Percentiles rank a stretch among this genome's conserved stretches.
These are phyloP conservation scores for Vanacampus margaritifer DNA, from an alignment of 2,113 vertebrate species.

Conservation along the genomic window DNA sequence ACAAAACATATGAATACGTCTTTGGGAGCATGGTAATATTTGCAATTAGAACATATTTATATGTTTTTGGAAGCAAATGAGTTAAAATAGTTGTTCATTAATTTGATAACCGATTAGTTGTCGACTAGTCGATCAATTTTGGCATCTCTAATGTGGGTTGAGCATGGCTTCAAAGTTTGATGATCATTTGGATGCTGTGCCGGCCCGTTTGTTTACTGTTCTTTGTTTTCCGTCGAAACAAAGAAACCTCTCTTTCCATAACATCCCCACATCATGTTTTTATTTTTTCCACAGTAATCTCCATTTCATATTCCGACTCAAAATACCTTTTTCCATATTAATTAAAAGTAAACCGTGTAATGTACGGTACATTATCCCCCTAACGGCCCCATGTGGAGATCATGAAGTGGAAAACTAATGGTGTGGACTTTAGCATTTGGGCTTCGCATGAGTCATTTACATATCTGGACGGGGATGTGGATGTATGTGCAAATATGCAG, in stretches of 20 bases:
- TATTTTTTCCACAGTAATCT: conserved; percentile 87
- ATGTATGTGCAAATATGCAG: conserved; percentile 96
- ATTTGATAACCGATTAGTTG: too few relatives aligned
- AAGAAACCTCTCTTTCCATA: conserved; percentile 70
- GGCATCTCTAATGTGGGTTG: too few relatives aligned
- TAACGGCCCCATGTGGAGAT: conserved; percentile 99
- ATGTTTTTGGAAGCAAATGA: too few relatives aligned
- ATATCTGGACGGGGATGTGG: conserved; percentile 87
- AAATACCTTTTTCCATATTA: conserved; percentile 91
- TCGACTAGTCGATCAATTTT: too few relatives aligned
- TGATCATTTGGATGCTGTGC: conserved; percentile 1
- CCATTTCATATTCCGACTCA: conserved; percentile 95
- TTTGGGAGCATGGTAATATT: too few relatives aligned
- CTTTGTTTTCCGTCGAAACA: conserved; percentile 55
- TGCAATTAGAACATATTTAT: too few relatives aligned
- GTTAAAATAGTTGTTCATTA: too few relatives aligned
- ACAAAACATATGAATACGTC: too few relatives aligned
- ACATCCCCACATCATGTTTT: conserved; percentile 67
- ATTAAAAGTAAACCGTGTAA: conserved; percentile 99
- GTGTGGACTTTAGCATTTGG: conserved; percentile 98
- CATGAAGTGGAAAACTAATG: conserved; percentile 99
- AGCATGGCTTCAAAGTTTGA: background rate
- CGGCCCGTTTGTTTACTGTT: conserved; percentile 13
- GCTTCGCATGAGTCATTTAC: conserved; percentile 92
- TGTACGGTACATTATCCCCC: conserved; percentile 99